Evolutionary conservation across 2,113 vertebrate species (phyloP).

Genomic region (Psammodynastes pulverulentus): DNA sequence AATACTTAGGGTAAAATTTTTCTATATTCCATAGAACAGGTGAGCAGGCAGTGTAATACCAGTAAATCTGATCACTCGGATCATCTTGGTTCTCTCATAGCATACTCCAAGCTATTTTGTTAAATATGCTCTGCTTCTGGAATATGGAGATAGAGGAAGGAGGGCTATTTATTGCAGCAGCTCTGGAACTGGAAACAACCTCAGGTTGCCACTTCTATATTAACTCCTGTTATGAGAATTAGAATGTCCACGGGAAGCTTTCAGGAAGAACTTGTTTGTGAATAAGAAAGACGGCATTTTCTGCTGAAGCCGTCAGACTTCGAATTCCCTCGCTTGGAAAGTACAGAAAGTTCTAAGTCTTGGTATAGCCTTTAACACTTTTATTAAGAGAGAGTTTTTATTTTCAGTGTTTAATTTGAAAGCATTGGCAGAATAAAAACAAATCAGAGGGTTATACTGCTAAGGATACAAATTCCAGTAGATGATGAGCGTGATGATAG

Average conservation of each 20-base stretch:
- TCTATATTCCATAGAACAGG: too few species aligned
- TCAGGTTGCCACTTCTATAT: not conserved
- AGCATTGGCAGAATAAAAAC: not conserved
- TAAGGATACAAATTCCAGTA: not conserved
- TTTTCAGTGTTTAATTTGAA: not conserved
- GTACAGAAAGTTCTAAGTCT: too few species aligned
- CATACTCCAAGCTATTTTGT: not conserved
- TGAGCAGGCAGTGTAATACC: not conserved
- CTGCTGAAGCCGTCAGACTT: not conserved
- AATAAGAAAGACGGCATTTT: not conserved
- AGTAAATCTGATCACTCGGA: not conserved
- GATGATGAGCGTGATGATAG: not conserved
- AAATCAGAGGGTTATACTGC: not conserved
- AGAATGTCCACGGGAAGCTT: not conserved
- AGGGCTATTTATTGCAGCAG: not conserved
- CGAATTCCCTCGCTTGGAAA: not conserved
- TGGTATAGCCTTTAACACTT: not conserved
- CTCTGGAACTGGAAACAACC: not conserved
- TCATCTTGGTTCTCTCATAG: not conserved
- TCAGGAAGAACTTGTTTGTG: not conserved
- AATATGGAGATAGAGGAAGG: accelerated
- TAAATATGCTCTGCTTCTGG: not conserved
- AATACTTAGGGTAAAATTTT: too few species aligned
- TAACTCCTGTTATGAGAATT: not conserved
- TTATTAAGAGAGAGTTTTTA: not conserved